These are phyloP conservation scores for Addax nasomaculatus DNA, from an alignment of 2,113 vertebrate species.

Conservation along the genomic window DNA sequence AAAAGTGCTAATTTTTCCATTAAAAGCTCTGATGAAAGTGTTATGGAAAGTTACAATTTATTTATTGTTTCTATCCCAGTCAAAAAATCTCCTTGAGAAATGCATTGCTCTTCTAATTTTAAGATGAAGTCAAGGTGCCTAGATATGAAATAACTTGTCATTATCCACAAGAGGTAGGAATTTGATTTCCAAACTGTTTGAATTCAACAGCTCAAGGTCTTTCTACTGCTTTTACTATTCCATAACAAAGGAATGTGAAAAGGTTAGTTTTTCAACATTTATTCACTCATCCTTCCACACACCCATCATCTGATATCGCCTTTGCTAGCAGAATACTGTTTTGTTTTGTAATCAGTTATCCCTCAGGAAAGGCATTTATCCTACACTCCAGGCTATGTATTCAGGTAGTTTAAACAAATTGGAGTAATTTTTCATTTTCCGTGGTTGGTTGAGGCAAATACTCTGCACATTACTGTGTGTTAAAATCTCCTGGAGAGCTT, in stretches of 20 bases:
- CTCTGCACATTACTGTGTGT: background rate
- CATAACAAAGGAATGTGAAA: background rate
- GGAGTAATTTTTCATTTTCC: background rate
- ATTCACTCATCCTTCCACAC: background rate
- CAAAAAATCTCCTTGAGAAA: background rate
- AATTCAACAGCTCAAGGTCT: background rate
- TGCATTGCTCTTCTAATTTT: constrained; percentile 4
- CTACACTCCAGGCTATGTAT: background rate
- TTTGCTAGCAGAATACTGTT: background rate
- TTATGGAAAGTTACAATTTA: background rate
- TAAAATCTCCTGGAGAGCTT: background rate
- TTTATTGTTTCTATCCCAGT: background rate
- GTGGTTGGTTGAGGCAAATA: background rate
- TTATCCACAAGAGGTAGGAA: background rate
- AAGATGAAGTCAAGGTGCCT: background rate
- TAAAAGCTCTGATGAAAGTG: background rate
- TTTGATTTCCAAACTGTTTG: background rate
- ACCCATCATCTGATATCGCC: background rate
- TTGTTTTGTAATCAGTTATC: background rate
- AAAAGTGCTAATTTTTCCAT: background rate
- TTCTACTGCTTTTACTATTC: background rate
- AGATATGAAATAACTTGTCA: background rate
- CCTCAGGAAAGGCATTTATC: background rate
- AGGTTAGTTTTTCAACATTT: background rate
- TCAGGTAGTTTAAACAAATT: background rate